phyloP scores from a whole-genome alignment of 2,888 invertebrate genomes.

The Zaprionus obscuricornis region DNA sequence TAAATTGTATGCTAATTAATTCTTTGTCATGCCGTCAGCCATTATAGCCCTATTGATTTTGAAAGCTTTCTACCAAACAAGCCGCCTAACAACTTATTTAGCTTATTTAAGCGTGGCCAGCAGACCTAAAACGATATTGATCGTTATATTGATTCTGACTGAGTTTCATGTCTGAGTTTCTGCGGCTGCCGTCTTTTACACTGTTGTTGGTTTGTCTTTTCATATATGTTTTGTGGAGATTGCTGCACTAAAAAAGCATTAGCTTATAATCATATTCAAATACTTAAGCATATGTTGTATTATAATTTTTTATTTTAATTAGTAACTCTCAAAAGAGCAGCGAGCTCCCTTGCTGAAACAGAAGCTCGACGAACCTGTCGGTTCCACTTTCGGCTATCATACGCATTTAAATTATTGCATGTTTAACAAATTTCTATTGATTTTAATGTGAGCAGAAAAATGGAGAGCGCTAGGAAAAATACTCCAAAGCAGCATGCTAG shows the following conservation, averaged over 20 bases:
- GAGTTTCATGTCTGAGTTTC: constrained; percentile 17
- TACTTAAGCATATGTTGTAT: constrained; percentile 58
- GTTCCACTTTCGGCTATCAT: constrained; percentile 66
- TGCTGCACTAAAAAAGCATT: constrained; percentile 46
- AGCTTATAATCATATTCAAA: constrained; percentile 65
- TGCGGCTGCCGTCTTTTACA: constrained; percentile 11
- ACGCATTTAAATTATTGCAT: constrained; percentile 66
- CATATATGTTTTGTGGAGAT: constrained; percentile 3
- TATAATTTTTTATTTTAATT: constrained; percentile 69
- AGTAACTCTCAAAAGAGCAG: constrained; percentile 40
- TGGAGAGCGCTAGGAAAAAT: too few relatives aligned
- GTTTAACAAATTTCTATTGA: constrained; percentile 66
- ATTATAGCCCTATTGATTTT: constrained; percentile 65
- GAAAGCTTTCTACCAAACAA: constrained; percentile 68
- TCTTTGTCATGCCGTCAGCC: constrained; percentile 53
- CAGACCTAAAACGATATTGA: constrained; percentile 26
- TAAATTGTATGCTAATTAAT: constrained; percentile 73
- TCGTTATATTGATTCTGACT: constrained; percentile 33
- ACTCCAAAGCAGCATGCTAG: too few relatives aligned
- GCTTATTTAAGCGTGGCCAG: constrained; percentile 42
- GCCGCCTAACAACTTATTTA: constrained; percentile 70
- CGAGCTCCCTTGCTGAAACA: constrained; percentile 48
- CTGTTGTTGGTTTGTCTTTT: background rate
- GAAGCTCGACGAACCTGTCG: constrained; percentile 69
- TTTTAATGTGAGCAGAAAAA: constrained; percentile 59